Evolutionary conservation across 2,113 vertebrate species (phyloP), one percentile per base, ranked within the genome.

Genomic region (Pterocles burchelli): DNA sequence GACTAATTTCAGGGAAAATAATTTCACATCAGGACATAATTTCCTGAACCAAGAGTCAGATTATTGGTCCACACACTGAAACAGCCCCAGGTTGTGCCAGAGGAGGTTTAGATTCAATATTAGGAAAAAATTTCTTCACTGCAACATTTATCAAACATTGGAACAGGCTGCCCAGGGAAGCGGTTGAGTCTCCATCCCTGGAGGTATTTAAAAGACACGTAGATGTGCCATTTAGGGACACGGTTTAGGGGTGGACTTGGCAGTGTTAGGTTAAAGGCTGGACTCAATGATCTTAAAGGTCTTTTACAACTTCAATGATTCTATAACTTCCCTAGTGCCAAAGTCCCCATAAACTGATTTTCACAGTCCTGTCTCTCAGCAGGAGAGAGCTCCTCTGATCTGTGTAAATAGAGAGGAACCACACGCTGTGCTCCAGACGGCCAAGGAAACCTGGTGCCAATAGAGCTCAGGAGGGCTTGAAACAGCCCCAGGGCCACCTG

Each of bases 361-460:
- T 75, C 90, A 51, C 26, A 38, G 31, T 48, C 72, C 29, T 49
- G 36, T 45, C 15, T 36, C 54, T 52, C 2, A 0, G n/a, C 20
- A 38, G 22, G 17, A 70, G 25, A 54, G 38, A 38, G 17, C 11
- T 68, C 25, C 26, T 63, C 26, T 1, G 2, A 38, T 54, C 24
- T 55, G 4, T 31, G 19, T 33, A 31, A 29, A 28, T 29, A 49
- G n/a, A 54, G 34, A 18, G 76, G 49, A 38, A 43, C 25, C 13
- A 4, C 6, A 26, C 2, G 5, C 73, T 51, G 34, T 57, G 33
- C 74, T 62, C 19, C 38, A 21, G 33, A 34, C 21, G 1, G 1
- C 31, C 0, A 1, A 54, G 26, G 34, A 45, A 51, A 63, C 8
- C 6, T 0, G 5, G 48, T 28, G 34, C 24, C 1, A 1, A 68